Evolutionary conservation across 2,797 vertebrate genomes (phyloP).

Genomic region (Parauchenoglanis punctatus): DNA sequence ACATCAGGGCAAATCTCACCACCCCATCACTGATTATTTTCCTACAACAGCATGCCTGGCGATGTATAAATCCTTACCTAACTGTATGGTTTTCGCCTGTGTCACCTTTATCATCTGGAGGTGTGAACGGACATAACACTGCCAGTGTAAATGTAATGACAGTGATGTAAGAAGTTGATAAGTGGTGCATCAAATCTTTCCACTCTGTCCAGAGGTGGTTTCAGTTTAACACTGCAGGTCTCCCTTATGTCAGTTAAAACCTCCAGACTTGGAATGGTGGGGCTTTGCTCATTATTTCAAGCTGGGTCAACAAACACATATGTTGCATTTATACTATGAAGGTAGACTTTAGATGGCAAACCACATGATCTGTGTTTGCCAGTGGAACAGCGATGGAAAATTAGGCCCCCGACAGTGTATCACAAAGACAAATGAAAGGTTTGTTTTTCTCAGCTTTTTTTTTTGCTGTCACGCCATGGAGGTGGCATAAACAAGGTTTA

Average conservation of each 20-base stretch:
- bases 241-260: not conserved
- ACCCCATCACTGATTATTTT: not conserved
- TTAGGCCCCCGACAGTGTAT: not conserved
- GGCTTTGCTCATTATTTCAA: constrained; percentile 6
- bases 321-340: not conserved
- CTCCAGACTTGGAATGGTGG: not conserved
- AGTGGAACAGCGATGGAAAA: not conserved
- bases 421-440: not conserved
- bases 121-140: not conserved
- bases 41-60: not conserved
- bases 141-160: not conserved
- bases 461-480: not conserved
- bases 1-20: not conserved
- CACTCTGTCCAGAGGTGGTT: not conserved
- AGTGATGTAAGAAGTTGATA: not conserved
- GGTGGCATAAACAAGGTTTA: not conserved
- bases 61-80: not conserved
- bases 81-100: not conserved
- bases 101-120: not conserved
- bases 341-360: not conserved
- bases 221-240: not conserved
- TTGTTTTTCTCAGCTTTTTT: not conserved
- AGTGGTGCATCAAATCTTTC: not conserved
- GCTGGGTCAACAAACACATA: not conserved
- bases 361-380: constrained; percentile 4